Evolutionary conservation across 2,888 invertebrate genomes (phyloP).

Genomic region (Drosophila colorata): DNA sequence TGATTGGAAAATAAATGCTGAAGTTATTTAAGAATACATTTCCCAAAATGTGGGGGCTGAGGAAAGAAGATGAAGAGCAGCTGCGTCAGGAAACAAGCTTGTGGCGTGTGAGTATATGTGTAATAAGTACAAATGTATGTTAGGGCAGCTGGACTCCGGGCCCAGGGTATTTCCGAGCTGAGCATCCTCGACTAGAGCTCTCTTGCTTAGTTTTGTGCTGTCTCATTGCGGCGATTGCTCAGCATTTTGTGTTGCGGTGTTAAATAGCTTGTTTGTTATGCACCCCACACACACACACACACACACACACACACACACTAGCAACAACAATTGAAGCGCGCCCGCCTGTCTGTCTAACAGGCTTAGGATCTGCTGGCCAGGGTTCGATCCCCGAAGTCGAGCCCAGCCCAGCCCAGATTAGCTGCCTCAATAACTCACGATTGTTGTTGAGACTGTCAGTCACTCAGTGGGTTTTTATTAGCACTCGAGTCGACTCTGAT

Average conservation of each 20-base stretch:
- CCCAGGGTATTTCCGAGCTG: constrained; percentile 3
- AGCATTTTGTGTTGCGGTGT: constrained; percentile 71
- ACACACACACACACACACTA: constrained; percentile 10
- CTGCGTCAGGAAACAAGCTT: too few species aligned
- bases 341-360: constrained; percentile 77
- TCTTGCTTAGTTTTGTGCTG: constrained; percentile 43
- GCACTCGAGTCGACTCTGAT: constrained; percentile 65
- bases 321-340: constrained; percentile 16
- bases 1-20: too few species aligned
- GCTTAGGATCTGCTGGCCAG: constrained; percentile 41
- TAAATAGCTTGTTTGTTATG: constrained; percentile 81
- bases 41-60: too few species aligned
- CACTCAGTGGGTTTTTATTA: constrained; percentile 75
- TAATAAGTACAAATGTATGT: neutral
- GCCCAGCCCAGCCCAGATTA: constrained; percentile 57
- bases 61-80: too few species aligned
- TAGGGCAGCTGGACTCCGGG: neutral
- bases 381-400: constrained; percentile 8
- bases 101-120: too few species aligned
- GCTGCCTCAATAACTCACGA: constrained; percentile 78
- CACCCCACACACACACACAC: constrained; percentile 57
- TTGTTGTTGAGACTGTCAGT: constrained; percentile 78
- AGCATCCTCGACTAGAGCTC: neutral
- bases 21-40: too few species aligned
- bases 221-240: constrained; percentile 70